Evolutionary conservation across 2,888 invertebrate genomes (phyloP), one percentile per base, ranked within the genome.

Genomic region (Leptopterna dolabrata): DNA sequence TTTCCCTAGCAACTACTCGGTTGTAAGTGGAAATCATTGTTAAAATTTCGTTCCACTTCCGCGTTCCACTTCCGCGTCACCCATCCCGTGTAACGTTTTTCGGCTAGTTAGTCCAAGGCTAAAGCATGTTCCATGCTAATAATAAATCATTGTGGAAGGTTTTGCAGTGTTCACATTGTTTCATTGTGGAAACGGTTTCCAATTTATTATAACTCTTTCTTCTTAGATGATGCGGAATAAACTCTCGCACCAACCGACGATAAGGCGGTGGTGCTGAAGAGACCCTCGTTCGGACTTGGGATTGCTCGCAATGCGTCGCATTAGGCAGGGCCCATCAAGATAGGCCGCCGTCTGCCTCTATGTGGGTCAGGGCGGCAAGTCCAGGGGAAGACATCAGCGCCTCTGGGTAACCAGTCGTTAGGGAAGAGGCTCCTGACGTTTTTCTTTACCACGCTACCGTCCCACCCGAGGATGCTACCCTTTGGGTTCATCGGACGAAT

Each of bases 261-360:
- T 83, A 36, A 55, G 43, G 41, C 41, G 24, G 45, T 30, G 83
- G 70, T 36, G 70, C 14, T 16, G n/a, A 19, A 70, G 83, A 27
- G 41, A 2, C 81, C n/a, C 24, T 16, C 30, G 78, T 70, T n/a
- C n/a, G 55, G 29, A 6, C 41, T 14, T 43, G 83, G 51, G 43
- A 70, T 70, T 55, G 63, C 63, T 70, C 83, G 83, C 43, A 43
- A 83, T 43, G 83, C 70, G 63, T 83, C 70, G 43, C 83, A 83
- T 83, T 83, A 83, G 83, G 19, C 83, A 70, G 70, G 70, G 83
- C 7, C 70, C 83, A 83, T 83, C 83, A 83, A 83, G 83, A 83
- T 83, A 83, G 70, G 83, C 83, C 63, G 41, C 83, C 83, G 83
- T 83, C 83, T 83, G 63, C 83, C 83, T 29, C 24, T 30, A 70